Evolutionary conservation across 1,140 invertebrate genomes (phyloP).

Genomic region (Zelostemma sp.): DNA sequence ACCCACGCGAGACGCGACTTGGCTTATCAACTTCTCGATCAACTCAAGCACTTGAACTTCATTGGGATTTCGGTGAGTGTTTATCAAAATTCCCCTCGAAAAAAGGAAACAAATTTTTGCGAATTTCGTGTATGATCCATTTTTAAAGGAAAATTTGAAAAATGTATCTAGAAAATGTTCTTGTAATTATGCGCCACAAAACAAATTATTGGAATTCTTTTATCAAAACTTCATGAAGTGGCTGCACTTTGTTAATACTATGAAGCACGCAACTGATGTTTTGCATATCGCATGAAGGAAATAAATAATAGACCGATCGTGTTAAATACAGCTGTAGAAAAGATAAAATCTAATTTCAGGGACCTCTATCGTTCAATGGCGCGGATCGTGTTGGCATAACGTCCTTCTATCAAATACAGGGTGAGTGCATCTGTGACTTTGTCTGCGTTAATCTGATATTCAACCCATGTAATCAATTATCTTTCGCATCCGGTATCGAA

Average conservation of each 20-base stretch:
- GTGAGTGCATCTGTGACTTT: slow-evolving; percentile 67
- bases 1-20: slow-evolving; percentile 79
- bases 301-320: background rate
- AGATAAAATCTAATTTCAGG: slow-evolving; percentile 71
- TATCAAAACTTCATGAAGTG: no score
- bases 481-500: background rate
- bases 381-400: slow-evolving; percentile 87
- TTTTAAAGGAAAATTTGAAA: no score
- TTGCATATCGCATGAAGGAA: background rate
- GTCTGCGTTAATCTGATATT: background rate
- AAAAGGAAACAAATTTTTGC: no score
- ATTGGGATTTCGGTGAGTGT: slow-evolving; percentile 84
- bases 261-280: background rate
- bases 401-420: slow-evolving; percentile 88
- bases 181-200: no score
- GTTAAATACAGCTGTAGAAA: background rate
- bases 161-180: no score
- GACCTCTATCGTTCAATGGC: slow-evolving; percentile 87
- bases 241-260: no score
- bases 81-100: no score
- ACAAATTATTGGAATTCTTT: no score
- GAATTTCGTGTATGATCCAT: no score
- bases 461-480: background rate
- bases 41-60: slow-evolving; percentile 81
- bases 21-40: slow-evolving; percentile 76